phyloP scores from a whole-genome alignment of 2,113 vertebrate genomes.

The Ammodytes dubius region DNA sequence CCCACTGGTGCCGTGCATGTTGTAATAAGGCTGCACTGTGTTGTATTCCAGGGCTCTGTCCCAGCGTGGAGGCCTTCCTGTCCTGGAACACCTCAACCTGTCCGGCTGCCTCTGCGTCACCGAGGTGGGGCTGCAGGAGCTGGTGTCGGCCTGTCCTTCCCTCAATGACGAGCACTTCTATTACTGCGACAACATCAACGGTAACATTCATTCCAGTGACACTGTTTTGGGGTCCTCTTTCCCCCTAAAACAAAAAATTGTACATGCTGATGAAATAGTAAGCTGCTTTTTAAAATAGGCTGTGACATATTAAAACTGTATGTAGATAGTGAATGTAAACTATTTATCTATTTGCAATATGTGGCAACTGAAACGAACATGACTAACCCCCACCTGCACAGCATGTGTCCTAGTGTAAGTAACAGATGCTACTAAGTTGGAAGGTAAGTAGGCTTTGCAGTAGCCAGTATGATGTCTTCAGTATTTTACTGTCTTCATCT shows the following conservation, averaged over 20 bases:
- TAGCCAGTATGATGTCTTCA: conserved; percentile 17
- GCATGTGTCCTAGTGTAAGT: conserved; percentile 61
- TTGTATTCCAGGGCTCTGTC: conserved; percentile 88
- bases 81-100: conserved; percentile 95
- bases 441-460: conserved; percentile 70
- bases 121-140: conserved; percentile 93
- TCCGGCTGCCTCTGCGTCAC: conserved; percentile 96
- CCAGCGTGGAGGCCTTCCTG: conserved; percentile 93
- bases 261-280: not conserved
- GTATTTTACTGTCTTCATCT: conserved; percentile 1
- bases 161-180: conserved; percentile 98
- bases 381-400: conserved; percentile 57
- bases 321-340: conserved; percentile 17
- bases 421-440: conserved; percentile 57
- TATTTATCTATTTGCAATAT: not conserved
- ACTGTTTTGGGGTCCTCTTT: not conserved
- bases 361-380: conserved; percentile 41
- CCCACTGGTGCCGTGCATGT: not conserved
- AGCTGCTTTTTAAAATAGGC: not conserved
- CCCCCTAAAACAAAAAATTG: not conserved
- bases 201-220: conserved; percentile 84
- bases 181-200: conserved; percentile 99
- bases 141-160: conserved; percentile 93
- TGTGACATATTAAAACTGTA: conserved; percentile 12
- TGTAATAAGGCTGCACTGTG: conserved; percentile 5